Base-by-base conservation (phyloP, 1,140 invertebrate genomes). In the Campoletis sonorensis region DNA sequence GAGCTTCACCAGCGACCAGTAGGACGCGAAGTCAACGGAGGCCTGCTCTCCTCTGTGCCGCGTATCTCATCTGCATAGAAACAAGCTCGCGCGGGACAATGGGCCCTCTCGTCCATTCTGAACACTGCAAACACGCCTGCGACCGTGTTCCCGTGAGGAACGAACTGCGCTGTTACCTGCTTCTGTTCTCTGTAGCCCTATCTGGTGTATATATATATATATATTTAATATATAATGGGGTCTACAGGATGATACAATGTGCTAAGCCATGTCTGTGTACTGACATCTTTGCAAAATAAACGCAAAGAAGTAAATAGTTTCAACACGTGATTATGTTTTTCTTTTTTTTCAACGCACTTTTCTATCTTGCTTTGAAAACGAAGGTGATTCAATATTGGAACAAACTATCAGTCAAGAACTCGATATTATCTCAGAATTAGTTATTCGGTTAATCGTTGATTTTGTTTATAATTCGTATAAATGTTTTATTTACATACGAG, bases 21-120 rank as follows among this genome's bases (percentile, higher is more conserved):
- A 67, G 26, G 61, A 67, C 21, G 13, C 61, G 61, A 67, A 15
- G 61, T 15, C 61, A 64, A 23, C 61, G 61, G 13, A 23, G 61
- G 8, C 61, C 21, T 23, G 21, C 61, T 23, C 11, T 27, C 4
- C n/a, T 70, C 80, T 61, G 51, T 84, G 84, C 49, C 84, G 85
- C 83, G 83, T 88, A 87, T 86, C 90, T 91, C 90, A 91, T 91
- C 90, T 91, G 90, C 90, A 90, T 91, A 89, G 89, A 89, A 91
- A 91, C 89, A 90, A 90, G 90, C 90, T 90, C 86, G 84, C 81
- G 26, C 84, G 80, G 88, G 86, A 91, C 90, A 91, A 91, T 91
- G 84, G 87, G 86, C 85, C 85, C 87, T 89, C 88, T 88, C 87
- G 88, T 89, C 87, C 90, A 87, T 89, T 90, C 88, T 88, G 86